These are phyloP conservation scores for Dipus sagitta DNA, from an alignment of 2,797 vertebrate species.

Conservation along the genomic window DNA sequence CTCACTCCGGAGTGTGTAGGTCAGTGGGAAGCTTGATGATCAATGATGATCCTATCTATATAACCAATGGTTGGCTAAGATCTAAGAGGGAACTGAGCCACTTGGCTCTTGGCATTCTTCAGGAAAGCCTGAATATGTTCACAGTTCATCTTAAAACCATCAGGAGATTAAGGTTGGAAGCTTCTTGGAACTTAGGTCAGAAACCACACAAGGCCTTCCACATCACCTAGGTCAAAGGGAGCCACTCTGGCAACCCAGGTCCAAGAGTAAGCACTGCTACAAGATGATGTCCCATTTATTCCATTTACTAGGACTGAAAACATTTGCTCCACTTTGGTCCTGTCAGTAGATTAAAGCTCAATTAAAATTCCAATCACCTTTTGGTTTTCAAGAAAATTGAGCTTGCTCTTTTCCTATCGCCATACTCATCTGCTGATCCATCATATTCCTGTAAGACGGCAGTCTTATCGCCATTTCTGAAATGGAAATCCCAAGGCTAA, in stretches of 20 bases:
- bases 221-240: not conserved
- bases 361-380: slow-evolving; percentile 42
- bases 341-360: slow-evolving; percentile 14
- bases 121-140: not conserved
- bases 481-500: slow-evolving; percentile 44
- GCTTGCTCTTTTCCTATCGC: not conserved
- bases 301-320: not conserved
- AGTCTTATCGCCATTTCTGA: not conserved
- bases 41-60: not conserved
- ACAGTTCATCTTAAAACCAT: not conserved
- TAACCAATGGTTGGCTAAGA: too few relatives aligned
- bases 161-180: not conserved
- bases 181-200: not conserved
- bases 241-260: not conserved
- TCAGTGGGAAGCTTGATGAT: not conserved
- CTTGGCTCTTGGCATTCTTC: not conserved
- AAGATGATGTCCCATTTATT: not conserved
- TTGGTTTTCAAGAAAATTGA: slow-evolving; percentile 47
- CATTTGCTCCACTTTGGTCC: not conserved
- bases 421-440: not conserved
- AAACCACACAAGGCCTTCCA: not conserved
- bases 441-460: not conserved
- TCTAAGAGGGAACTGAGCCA: not conserved
- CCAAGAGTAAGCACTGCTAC: not conserved
- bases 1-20: not conserved